These are phyloP conservation scores for Ornithoptera alexandrae DNA, from an alignment of 2,888 invertebrate species.

Conservation along the genomic window DNA sequence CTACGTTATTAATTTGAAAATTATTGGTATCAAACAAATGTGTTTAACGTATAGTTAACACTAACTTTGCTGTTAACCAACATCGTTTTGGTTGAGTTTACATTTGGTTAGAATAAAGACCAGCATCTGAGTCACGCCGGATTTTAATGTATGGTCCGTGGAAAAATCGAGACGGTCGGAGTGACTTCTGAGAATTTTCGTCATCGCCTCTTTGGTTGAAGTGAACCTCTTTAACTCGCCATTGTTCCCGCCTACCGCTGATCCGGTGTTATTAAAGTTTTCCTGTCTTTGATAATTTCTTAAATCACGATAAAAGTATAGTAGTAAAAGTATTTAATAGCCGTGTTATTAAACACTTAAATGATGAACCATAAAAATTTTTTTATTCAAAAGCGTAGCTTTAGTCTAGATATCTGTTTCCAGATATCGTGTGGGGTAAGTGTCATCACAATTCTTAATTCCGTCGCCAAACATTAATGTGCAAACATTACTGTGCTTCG, in stretches of 20 bases:
- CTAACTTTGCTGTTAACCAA: background rate
- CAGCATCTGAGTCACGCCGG: constrained; percentile 53
- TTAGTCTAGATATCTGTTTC: too few species aligned
- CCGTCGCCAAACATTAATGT: too few species aligned
- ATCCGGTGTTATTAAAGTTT: constrained; percentile 6
- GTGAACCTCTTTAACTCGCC: constrained; percentile 32
- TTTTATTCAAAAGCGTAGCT: too few species aligned
- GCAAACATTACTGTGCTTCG: too few species aligned
- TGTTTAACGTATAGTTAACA: background rate
- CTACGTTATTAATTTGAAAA: too few species aligned
- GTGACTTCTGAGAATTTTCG: constrained; percentile 45
- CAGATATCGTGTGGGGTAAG: too few species aligned
- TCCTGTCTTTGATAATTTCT: constrained; percentile 5
- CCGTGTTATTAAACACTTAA: too few species aligned
- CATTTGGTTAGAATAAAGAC: constrained; percentile 45
- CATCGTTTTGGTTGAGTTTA: background rate
- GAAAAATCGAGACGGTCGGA: constrained; percentile 44
- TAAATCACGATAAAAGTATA: background rate
- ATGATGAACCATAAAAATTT: too few species aligned
- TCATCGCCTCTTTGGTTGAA: constrained; percentile 39
- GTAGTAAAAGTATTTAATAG: too few species aligned
- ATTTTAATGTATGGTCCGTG: constrained; percentile 51
- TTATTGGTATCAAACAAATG: background rate
- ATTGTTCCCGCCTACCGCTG: constrained; percentile 41
- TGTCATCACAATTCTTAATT: too few species aligned